Conservation (phyloP, 2,113 vertebrate species). For the Phylloscopus trochiloides region DNA sequence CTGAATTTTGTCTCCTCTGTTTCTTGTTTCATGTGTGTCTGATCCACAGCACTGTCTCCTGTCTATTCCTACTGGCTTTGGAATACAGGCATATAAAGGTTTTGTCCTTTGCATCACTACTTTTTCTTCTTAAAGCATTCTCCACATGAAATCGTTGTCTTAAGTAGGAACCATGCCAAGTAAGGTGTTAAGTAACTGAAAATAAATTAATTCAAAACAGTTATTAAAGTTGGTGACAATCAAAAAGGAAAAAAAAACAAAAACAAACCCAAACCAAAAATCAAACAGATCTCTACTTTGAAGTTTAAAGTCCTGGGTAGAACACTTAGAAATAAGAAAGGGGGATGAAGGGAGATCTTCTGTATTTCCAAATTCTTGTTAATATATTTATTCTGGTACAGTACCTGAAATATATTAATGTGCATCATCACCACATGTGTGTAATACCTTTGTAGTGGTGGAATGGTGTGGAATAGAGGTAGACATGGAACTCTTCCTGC, state of each 20-base stretch:
- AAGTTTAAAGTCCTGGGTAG: not conserved
- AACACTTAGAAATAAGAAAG: not conserved
- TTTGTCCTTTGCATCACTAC: not conserved
- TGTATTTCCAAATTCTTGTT: not conserved
- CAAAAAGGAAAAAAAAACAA: not conserved
- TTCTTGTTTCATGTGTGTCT: not conserved
- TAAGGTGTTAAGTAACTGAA: not conserved
- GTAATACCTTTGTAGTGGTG: not conserved
- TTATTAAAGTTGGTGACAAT: not conserved
- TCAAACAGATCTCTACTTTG: not conserved
- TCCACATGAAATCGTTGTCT: not conserved
- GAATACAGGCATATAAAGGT: not conserved
- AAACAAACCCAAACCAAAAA: not conserved
- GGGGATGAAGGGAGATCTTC: accelerated
- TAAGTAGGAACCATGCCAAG: not conserved
- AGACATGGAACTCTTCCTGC: not conserved
- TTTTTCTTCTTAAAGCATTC: not conserved
- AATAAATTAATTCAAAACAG: not conserved
- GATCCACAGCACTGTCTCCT: not conserved
- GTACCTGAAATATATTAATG: not conserved
- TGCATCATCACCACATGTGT: not conserved
- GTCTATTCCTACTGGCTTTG: not conserved
- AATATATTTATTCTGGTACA: not conserved
- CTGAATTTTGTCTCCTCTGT: not conserved
- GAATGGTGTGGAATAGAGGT: not conserved